Evolutionary conservation across 1,140 invertebrate species (phyloP), one percentile per base, ranked within the genome.

Genomic region (Pissodes strobi): DNA sequence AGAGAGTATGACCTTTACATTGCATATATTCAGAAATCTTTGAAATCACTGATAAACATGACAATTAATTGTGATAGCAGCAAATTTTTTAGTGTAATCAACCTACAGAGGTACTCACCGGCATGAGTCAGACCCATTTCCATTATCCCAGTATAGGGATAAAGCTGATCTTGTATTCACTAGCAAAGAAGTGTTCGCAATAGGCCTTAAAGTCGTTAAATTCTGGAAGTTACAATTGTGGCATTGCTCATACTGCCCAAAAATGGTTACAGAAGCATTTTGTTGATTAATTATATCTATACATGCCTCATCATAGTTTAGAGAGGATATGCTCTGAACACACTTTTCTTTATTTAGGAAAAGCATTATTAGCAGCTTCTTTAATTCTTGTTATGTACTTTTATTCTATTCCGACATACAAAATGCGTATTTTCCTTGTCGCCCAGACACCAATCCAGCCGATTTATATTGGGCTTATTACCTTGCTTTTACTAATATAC

Each of bases 251-350:
- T 78, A 72, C 43, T 76, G 74, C 5, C 78, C 77, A 62, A 67
- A 79, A 15, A 83, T 73, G 12, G 62, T 61, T 2, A 80, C 61
- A 27, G 39, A 51, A 17, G 64, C 49, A 59, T 76, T 64, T 43
- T 76, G 70, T 4, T 73, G 51, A 67, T 82, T 83, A 2, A 74
- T 0, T 27, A 83, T 71, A 55, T 75, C 80, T 0, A 84, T 69
- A 68, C 82, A 84, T 6, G 82, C 82, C 57, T 82, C 74, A 61
- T 84, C 83, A 46, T 70, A 78, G 9, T 59, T 68, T 13, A 74
- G 57, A 18, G 59, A 52, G 1, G 69, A 64, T 22, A 52, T 67
- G 46, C 25, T 37, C 8, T 48, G 43, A 5, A 66, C 41, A 59
- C 75, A 76, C 39, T 75, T 74, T 27, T 69, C 60, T 48, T 38